A percentile compares a stretch with the other conserved stretches of the same genome.
Conservation (phyloP, 2,888 invertebrate species). For the Thalpophila matura region DNA sequence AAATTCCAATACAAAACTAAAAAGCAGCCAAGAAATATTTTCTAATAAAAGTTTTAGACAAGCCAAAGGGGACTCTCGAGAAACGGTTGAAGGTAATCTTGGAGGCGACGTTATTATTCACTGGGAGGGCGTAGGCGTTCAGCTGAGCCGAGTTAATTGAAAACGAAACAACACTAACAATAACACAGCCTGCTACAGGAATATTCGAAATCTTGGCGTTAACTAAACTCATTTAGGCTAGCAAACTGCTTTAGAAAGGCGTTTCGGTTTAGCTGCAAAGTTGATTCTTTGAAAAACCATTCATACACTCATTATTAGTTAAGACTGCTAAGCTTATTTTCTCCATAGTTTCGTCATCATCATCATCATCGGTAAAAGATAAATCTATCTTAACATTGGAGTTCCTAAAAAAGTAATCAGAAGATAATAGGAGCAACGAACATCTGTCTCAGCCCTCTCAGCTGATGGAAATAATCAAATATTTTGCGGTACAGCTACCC, state of each 20-base stretch:
- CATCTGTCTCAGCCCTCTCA: not conserved
- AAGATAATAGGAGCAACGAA: not conserved
- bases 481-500: not conserved
- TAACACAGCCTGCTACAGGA: conserved; percentile 23
- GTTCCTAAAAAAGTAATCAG: no score
- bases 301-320: not conserved
- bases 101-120: conserved; percentile 37
- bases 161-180: conserved; percentile 54
- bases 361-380: no score
- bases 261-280: not conserved
- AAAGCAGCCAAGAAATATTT: conserved; percentile 22
- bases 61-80: not conserved
- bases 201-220: conserved; percentile 18
- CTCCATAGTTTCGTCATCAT: no score
- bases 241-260: not conserved
- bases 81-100: conserved; percentile 44
- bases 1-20: conserved; percentile 19
- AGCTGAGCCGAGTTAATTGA: conserved; percentile 54
- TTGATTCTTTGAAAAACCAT: not conserved
- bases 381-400: no score
- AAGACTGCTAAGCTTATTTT: no score
- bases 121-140: conserved; percentile 44
- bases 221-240: conserved; percentile 19
- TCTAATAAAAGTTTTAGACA: conserved; percentile 28
- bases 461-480: not conserved